Evolutionary conservation across 2,888 invertebrate species (phyloP), one percentile per base, ranked within the genome.

Genomic region (Tetragonula carbonaria): DNA sequence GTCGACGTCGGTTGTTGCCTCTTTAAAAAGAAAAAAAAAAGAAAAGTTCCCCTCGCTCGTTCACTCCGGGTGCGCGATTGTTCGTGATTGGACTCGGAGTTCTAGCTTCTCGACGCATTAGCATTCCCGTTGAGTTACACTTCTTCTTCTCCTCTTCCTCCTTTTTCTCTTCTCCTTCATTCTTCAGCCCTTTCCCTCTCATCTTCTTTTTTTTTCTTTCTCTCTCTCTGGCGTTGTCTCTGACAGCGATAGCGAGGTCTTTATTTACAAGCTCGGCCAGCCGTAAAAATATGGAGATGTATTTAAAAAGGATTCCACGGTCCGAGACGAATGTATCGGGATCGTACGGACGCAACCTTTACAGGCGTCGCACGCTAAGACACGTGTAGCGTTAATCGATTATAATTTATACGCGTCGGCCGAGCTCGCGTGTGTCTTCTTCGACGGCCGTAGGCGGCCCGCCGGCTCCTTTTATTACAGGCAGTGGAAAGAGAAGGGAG

Each of bases 311-410:
- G 57, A 72, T 73, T 80, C 74, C 53, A 73, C 62, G 68, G 33
- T 28, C n/a, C 68, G 38, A 66, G 67, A 62, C 59, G 59, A n/a
- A 62, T 63, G 59, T 62, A 66, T 81, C 65, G 45, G 71, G 66
- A 57, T 67, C 28, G 51, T 68, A 33, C 51, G 59, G 3, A 28
- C 59, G 21, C 45, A 53, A 18, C 57, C 72, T 82, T 72, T 76
- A 82, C 82, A 75, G 45, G 72, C 55, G 66, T 63, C 67, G 66
- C 62, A n/a, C 76, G 50, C 70, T n/a, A 38, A 59, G 74, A 82
- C 82, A 82, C 83, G 83, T 77, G 83, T 82, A 72, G 57, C 55
- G 55, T 73, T 62, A 77, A 83, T 83, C 83, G 83, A 68, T 83
- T 76, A 83, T 77, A 82, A 83, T 83, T 83, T 82, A 83, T 77